Evolutionary conservation across 2,113 vertebrate genomes (phyloP).

Genomic region (Poeciliopsis occidentalis): DNA sequence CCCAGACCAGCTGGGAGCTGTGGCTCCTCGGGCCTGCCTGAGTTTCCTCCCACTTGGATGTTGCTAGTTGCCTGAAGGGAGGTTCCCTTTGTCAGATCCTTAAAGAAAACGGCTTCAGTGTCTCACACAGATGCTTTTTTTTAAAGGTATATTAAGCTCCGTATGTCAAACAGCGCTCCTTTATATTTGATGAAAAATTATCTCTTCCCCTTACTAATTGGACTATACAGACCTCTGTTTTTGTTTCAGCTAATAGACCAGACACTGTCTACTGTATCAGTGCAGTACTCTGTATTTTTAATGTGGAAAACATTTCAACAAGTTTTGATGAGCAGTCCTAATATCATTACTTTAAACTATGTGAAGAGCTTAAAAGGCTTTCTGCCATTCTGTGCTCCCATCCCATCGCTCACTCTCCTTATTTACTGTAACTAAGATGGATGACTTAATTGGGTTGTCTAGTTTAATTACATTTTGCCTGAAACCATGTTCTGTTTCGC

Average conservation of each 20-base stretch:
- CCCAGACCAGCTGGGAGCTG: conserved; percentile 13
- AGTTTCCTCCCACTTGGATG: conserved; percentile 11
- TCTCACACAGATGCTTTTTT: not conserved
- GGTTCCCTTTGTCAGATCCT: not conserved
- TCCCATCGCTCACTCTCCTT: conserved; percentile 12
- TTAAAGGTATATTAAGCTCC: not conserved
- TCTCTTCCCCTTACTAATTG: not conserved
- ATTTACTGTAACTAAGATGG: conserved; percentile 7
- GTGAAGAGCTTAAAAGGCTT: conserved; percentile 5
- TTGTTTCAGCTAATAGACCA: not conserved
- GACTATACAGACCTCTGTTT: not conserved
- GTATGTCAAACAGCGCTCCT: not conserved
- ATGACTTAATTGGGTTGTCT: conserved; percentile 8
- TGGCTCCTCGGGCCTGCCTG: conserved; percentile 16
- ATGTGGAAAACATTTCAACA: conserved; percentile 8
- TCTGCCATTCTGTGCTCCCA: not conserved
- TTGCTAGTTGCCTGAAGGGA: not conserved
- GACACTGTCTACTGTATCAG: not conserved
- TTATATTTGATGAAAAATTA: not conserved
- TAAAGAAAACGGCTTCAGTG: not conserved
- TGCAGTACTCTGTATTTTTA: not conserved
- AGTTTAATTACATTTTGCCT: conserved; percentile 16
- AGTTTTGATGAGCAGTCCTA: not conserved
- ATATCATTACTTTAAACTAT: conserved; percentile 6
- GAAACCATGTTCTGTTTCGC: not conserved